A percentile compares a stretch with the other conserved stretches of the same genome.
Conservation (phyloP, 2,113 vertebrate genomes). For the Solenodon paradoxus region DNA sequence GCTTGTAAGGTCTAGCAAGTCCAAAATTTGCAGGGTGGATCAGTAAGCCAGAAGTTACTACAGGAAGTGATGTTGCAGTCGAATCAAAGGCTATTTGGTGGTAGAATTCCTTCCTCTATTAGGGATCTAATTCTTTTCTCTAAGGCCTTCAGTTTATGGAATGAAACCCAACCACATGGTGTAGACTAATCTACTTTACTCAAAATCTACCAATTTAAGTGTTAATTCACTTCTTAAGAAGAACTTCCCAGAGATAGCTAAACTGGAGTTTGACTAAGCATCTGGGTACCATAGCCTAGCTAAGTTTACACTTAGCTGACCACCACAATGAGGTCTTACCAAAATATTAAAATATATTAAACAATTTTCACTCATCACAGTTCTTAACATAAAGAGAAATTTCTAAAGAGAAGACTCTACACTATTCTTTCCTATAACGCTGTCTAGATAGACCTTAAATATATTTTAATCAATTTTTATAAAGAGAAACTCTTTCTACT, state of each 20-base stretch:
- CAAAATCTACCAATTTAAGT: background rate
- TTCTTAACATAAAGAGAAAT: background rate
- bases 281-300: too few species aligned
- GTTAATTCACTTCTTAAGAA: background rate
- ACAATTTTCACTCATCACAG: background rate
- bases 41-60: background rate
- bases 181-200: background rate
- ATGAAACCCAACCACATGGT: background rate
- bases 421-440: background rate
- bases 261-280: background rate
- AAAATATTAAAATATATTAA: background rate
- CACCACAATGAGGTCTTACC: background rate
- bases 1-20: background rate
- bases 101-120: background rate
- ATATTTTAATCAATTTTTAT: background rate
- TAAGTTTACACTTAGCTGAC: too few species aligned
- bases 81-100: background rate
- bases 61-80: background rate
- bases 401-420: background rate
- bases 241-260: background rate
- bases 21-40: background rate
- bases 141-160: background rate
- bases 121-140: too few species aligned
- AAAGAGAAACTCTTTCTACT: background rate
- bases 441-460: background rate